Conservation (phyloP, 1,140 invertebrate genomes). For the Eupeodes corollae region DNA sequence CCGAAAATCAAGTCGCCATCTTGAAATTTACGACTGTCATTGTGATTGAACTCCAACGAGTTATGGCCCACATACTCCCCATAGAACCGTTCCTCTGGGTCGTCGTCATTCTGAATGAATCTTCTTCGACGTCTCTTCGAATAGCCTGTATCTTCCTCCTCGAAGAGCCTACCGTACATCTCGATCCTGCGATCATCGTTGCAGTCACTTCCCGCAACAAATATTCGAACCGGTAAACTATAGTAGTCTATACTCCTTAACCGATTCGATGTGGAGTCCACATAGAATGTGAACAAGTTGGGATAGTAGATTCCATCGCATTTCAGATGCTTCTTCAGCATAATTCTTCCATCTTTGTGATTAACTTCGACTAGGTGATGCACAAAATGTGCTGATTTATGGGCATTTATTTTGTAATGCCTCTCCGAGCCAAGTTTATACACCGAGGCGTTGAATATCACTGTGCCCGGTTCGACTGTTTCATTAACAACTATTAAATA, state of each 20-base stretch:
- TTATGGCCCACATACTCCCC: conserved; percentile 2
- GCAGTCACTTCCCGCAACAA: conserved; percentile 64
- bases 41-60: conserved; percentile 8
- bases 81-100: conserved; percentile 17
- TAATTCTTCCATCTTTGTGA: conserved; percentile 59
- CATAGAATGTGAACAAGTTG: conserved; percentile 71
- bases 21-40: conserved; percentile 24
- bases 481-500: conserved; percentile 64
- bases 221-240: conserved; percentile 63
- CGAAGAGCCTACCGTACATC: conserved; percentile 40
- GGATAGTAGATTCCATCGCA: conserved; percentile 74
- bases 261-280: conserved; percentile 70
- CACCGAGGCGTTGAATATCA: conserved; percentile 72
- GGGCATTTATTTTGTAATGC: conserved; percentile 61
- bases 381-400: conserved; percentile 70
- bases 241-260: conserved; percentile 72
- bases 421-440: conserved; percentile 60
- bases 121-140: conserved; percentile 23
- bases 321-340: conserved; percentile 54
- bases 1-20: conserved; percentile 34
- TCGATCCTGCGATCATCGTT: conserved; percentile 49
- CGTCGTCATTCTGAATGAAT: conserved; percentile 8
- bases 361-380: conserved; percentile 64
- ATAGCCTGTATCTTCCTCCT: conserved; percentile 36
- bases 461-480: conserved; percentile 49